phyloP scores from a whole-genome alignment of 2,797 vertebrate genomes.

The Acrocephalus scirpaceus region DNA sequence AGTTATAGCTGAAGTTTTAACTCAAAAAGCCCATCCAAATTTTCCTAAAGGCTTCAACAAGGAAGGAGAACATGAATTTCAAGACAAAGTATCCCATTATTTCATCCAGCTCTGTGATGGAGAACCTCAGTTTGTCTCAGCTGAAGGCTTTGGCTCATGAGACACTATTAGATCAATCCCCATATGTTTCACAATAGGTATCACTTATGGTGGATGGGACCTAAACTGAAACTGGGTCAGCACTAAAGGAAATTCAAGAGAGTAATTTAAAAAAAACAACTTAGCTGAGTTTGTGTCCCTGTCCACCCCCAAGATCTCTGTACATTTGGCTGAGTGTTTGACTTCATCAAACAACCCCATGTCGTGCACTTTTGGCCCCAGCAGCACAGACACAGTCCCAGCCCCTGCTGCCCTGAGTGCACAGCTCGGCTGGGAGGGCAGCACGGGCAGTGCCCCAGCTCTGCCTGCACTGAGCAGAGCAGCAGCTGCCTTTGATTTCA shows the following conservation, averaged over 20 bases:
- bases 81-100: background rate
- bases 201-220: background rate
- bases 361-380: background rate
- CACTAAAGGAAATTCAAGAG: background rate
- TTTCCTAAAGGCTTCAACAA: background rate
- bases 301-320: background rate
- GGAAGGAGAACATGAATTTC: background rate
- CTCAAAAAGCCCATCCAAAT: background rate
- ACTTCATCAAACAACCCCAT: background rate
- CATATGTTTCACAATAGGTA: rapidly evolving
- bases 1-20: background rate
- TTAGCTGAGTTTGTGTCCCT: background rate
- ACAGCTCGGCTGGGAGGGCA: background rate
- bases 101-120: background rate
- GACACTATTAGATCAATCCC: background rate
- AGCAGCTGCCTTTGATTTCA: background rate
- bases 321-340: background rate
- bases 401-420: background rate
- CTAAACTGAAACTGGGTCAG: background rate
- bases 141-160: background rate
- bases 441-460: background rate
- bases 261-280: background rate
- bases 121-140: background rate
- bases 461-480: background rate
- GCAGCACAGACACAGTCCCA: background rate